Evolutionary conservation across 2,888 invertebrate species (phyloP), one percentile per base, ranked within the genome.

Genomic region (Lutraria lutraria): DNA sequence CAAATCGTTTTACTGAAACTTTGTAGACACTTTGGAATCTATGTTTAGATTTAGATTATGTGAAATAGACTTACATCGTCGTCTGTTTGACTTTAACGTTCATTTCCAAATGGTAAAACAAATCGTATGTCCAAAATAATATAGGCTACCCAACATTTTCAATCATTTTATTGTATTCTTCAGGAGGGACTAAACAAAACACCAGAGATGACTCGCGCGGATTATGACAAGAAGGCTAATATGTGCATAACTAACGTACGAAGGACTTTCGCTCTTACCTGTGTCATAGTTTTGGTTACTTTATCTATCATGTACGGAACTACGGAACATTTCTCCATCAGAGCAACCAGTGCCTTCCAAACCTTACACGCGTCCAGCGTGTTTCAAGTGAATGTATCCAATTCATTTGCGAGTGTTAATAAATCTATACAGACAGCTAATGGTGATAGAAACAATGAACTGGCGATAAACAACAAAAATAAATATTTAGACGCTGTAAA

Each of bases 231-330:
- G 2, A 72, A 76, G 54, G 76, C 88, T 15, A 15, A 68, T 21
- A 21, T 76, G 6, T 89, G 86, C 25, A 63, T 89, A 15, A 83
- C 29, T 0, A 81, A 83, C 29, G 53, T 89, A 8, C 54, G 60
- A 54, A 29, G 83, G 21, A 83, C 56, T 2, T 89, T 86, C 34
- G 10, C 86, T 8, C 52, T 86, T 4, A 86, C 86, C 1, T 86
- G 79, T 31, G 53, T 43, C 0, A 16, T 89, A 16, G 53, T 86
- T 72, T 68, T 86, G 19, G 0, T 89, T 4, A 83, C 84, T 0
- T 83, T 86, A 76, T 54, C 68, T 29, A 34, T 72, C 8, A 81
- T 89, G 89, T 89, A 89, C 52, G 86, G 86, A 21, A 76, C 86
- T 0, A 89, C 89, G 19, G 89, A 89, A 80, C 86, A 86, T 29